These are phyloP conservation scores for Manacus vitellinus DNA, from an alignment of 2,113 vertebrate species.

Conservation along the genomic window DNA sequence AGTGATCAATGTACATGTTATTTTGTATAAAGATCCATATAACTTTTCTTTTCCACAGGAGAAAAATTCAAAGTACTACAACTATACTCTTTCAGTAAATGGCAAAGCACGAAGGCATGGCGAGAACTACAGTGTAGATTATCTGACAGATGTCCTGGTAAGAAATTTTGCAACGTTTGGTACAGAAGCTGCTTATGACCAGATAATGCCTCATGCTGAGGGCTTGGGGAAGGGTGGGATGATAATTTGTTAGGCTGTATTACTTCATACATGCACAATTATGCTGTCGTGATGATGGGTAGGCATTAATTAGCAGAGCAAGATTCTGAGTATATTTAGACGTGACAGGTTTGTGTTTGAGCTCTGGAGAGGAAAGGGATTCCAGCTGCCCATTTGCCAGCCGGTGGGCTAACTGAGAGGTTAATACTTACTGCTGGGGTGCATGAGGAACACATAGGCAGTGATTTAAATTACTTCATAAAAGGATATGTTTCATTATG, in stretches of 20 bases:
- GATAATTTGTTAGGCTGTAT: background rate
- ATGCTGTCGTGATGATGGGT: background rate
- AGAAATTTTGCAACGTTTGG: slow-evolving; percentile 41
- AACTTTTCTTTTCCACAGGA: slow-evolving; percentile 76
- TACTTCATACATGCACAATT: background rate
- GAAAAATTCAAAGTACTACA: slow-evolving; percentile 97
- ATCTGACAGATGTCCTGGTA: slow-evolving; percentile 96
- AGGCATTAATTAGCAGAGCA: background rate
- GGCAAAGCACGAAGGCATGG: slow-evolving; percentile 88
- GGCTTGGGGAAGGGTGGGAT: background rate
- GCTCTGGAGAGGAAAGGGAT: background rate
- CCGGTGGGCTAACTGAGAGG: background rate
- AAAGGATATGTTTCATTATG: background rate
- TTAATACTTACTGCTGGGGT: background rate
- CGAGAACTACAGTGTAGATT: slow-evolving; percentile 90
- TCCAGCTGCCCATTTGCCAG: background rate
- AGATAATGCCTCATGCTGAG: background rate
- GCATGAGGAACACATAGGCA: background rate
- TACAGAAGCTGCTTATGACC: background rate
- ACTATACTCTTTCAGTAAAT: slow-evolving; percentile 95
- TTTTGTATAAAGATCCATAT: background rate
- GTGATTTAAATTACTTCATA: background rate
- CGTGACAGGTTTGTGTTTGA: background rate
- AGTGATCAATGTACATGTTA: accelerated
- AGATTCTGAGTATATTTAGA: background rate